These are phyloP conservation scores for Glaucomys volans DNA, from an alignment of 2,113 vertebrate species.

Conservation along the genomic window DNA sequence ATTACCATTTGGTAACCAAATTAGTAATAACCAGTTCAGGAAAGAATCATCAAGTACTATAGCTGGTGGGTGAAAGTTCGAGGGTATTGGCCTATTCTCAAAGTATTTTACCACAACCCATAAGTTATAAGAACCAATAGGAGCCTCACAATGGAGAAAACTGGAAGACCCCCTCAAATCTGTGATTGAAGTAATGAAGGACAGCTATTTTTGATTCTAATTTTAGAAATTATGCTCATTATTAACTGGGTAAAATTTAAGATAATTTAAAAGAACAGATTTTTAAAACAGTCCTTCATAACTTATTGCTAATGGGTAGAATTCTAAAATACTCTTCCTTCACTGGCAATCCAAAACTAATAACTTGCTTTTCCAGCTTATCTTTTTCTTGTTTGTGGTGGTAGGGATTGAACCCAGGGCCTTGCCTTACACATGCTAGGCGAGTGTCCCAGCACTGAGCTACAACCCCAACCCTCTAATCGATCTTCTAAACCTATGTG, in stretches of 20 bases:
- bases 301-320: slow-evolving; percentile 20
- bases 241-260: slow-evolving; percentile 44
- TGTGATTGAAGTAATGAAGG: not conserved
- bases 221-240: not conserved
- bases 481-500: slow-evolving; percentile 2
- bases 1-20: not conserved
- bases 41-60: not conserved
- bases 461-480: not conserved
- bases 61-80: not conserved
- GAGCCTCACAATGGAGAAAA: not conserved
- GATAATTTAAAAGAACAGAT: not conserved
- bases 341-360: slow-evolving; percentile 5
- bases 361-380: slow-evolving; percentile 46
- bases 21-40: not conserved
- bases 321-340: slow-evolving; percentile 26
- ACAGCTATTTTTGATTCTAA: too few species aligned
- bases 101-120: not conserved
- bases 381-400: not conserved
- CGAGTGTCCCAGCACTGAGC: too few species aligned
- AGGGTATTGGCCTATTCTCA: not conserved
- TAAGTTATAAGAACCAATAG: not conserved
- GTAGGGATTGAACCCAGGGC: too few species aligned
- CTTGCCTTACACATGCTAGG: too few species aligned
- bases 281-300: not conserved
- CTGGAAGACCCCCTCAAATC: not conserved